phyloP scores from a whole-genome alignment of 2,113 vertebrate genomes.

The Oreochromis tanganicae region DNA sequence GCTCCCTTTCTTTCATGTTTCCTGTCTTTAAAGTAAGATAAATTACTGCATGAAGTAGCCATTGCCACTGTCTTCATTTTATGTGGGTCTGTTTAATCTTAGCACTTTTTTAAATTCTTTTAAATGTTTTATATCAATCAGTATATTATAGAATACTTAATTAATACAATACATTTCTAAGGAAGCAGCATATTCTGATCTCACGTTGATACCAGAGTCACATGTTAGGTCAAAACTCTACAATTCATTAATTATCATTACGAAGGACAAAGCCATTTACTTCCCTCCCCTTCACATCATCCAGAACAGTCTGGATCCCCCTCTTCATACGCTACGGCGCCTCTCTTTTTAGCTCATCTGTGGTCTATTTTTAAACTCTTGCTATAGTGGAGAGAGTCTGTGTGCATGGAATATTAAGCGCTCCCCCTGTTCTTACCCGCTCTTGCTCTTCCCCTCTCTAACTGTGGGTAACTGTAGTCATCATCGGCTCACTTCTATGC shows the following conservation, averaged over 20 bases:
- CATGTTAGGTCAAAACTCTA: not conserved
- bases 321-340: not conserved
- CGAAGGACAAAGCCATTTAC: not conserved
- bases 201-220: not conserved
- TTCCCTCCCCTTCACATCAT: not conserved
- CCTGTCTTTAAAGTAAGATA: not conserved
- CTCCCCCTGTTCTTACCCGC: not conserved
- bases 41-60: not conserved
- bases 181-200: not conserved
- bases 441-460: constrained; percentile 20
- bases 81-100: not conserved
- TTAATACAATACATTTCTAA: not conserved
- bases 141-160: not conserved
- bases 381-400: constrained; percentile 46
- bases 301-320: constrained; percentile 13
- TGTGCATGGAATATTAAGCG: constrained; percentile 65
- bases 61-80: not conserved
- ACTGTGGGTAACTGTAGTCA: constrained; percentile 27
- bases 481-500: constrained; percentile 25
- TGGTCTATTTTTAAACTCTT: constrained; percentile 66
- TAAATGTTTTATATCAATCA: not conserved
- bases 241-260: not conserved
- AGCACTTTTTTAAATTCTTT: not conserved
- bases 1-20: not conserved
- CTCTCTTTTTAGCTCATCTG: constrained; percentile 41